A percentile compares a stretch with the other conserved stretches of the same genome.
Evolutionary conservation across 2,888 invertebrate species (phyloP).

Genomic region (Scaptomyza flava): DNA sequence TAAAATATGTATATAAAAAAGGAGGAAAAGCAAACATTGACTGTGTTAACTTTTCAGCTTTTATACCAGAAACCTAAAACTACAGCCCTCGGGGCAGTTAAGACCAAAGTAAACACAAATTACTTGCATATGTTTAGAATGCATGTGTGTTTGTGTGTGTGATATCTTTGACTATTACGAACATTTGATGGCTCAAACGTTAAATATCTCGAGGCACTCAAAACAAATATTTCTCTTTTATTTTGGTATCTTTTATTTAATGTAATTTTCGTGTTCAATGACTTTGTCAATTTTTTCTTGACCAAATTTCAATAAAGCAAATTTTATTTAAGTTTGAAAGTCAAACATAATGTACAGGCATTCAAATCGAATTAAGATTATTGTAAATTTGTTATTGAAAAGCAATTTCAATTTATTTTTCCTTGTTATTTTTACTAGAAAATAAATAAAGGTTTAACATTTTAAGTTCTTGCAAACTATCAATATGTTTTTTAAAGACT

Average conservation of each 20-base stretch:
- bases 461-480: no score
- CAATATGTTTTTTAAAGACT: no score
- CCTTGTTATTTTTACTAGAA: no score
- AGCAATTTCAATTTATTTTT: background rate
- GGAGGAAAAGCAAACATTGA: constrained; percentile 14
- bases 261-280: background rate
- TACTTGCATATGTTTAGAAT: constrained; percentile 11
- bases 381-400: background rate
- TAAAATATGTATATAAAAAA: constrained; percentile 6
- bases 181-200: constrained; percentile 8
- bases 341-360: background rate
- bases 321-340: background rate
- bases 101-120: constrained; percentile 56
- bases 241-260: background rate
- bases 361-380: background rate
- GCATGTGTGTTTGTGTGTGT: background rate
- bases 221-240: background rate
- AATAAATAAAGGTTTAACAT: no score
- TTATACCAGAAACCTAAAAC: constrained; percentile 56
- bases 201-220: background rate
- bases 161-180: background rate
- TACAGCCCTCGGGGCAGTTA: constrained; percentile 52
- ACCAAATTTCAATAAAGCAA: background rate
- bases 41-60: constrained; percentile 62
- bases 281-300: constrained; percentile 1